Conservation (phyloP, 2,888 invertebrate genomes). For the Cheilosia vernalis region DNA sequence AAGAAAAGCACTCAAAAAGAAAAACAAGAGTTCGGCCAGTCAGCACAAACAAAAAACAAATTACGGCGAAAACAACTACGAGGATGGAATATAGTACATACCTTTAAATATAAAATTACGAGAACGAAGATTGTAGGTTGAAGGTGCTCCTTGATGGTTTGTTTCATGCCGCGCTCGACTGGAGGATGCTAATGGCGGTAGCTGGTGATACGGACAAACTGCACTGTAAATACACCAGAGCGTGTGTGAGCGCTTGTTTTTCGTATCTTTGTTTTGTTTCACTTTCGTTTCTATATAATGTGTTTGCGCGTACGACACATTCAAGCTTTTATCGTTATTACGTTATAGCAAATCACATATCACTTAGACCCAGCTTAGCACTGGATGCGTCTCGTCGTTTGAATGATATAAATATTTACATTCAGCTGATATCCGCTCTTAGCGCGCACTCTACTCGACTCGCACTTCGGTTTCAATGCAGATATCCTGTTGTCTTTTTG, state of each 20-base stretch:
- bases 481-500: slow-evolving; percentile 54
- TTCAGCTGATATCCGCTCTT: slow-evolving; percentile 49
- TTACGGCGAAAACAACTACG: neutral
- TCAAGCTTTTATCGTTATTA: slow-evolving; percentile 37
- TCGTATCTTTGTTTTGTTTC: neutral
- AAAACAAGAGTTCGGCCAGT: slow-evolving; percentile 8
- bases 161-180: slow-evolving; percentile 30
- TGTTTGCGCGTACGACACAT: slow-evolving; percentile 11
- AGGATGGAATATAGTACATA: slow-evolving; percentile 21
- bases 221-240: neutral
- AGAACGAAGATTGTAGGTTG: slow-evolving; percentile 32
- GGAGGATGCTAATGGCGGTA: slow-evolving; percentile 10
- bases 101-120: slow-evolving; percentile 51
- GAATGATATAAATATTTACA: slow-evolving; percentile 67
- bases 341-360: slow-evolving; percentile 53
- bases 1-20: slow-evolving; percentile 1
- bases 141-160: slow-evolving; percentile 35
- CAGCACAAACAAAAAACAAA: neutral
- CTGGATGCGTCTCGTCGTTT: slow-evolving; percentile 9
- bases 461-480: slow-evolving; percentile 43
- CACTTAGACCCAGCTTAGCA: slow-evolving; percentile 33
- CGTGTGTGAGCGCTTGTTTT: slow-evolving; percentile 3
- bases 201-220: neutral
- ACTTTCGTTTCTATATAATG: slow-evolving; percentile 3
- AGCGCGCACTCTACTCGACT: slow-evolving; percentile 11